These are phyloP conservation scores for Atlantisia rogersi DNA, from an alignment of 2,113 vertebrate species.

Conservation along the genomic window DNA sequence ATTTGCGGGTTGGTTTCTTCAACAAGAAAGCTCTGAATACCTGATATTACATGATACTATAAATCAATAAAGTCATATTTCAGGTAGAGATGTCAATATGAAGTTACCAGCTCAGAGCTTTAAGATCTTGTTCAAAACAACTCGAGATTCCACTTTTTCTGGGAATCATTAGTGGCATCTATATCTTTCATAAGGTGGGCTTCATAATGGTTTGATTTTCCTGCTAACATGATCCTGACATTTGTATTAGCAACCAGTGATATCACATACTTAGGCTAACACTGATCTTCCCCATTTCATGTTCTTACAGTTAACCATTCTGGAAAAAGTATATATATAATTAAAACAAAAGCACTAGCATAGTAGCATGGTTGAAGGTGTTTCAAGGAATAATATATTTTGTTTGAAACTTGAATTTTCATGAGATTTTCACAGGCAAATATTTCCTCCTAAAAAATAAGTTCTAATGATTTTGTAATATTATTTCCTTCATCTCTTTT, in stretches of 20 bases:
- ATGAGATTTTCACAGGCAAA: neutral
- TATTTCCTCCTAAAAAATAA: neutral
- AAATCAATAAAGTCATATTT: neutral
- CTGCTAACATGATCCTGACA: neutral
- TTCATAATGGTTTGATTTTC: neutral
- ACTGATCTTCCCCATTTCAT: neutral
- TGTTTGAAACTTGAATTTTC: neutral
- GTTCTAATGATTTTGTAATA: neutral
- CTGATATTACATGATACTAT: neutral
- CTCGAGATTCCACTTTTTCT: neutral
- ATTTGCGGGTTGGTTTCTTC: neutral
- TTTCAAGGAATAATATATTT: neutral
- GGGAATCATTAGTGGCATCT: neutral
- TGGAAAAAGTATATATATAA: neutral
- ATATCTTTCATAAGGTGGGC: neutral
- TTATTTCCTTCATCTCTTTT: neutral
- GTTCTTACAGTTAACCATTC: neutral
- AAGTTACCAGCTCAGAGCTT: neutral
- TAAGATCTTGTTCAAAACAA: neutral
- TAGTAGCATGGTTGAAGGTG: neutral
- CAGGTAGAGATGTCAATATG: neutral
- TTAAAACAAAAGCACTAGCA: neutral
- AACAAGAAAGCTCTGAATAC: neutral
- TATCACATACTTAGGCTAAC: neutral
- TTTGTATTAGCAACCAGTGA: neutral